phyloP scores from a whole-genome alignment of 2,113 vertebrate species.

The Lasiurus cinereus region DNA sequence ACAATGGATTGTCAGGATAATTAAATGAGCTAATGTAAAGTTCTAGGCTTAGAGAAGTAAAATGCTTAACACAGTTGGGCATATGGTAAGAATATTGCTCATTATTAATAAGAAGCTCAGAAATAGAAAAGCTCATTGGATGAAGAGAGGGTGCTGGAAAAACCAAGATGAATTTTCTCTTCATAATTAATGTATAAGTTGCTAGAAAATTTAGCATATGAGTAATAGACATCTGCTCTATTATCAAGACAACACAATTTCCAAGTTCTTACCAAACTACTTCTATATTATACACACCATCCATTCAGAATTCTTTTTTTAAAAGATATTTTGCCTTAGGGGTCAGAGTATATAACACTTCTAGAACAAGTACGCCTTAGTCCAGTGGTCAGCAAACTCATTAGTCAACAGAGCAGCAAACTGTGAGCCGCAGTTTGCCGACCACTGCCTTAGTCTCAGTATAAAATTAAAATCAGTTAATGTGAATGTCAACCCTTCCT shows the following conservation, averaged over 20 bases:
- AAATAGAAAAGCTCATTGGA: not conserved
- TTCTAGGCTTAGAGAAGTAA: not conserved
- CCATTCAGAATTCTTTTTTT: not conserved
- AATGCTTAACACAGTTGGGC: not conserved
- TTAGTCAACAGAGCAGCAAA: too few species aligned
- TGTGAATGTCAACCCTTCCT: not conserved
- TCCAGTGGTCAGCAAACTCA: not conserved
- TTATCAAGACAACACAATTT: not conserved
- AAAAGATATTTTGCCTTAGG: not conserved
- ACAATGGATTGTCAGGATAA: not conserved
- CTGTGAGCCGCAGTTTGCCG: too few species aligned
- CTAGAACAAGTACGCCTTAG: slow-evolving; percentile 11
- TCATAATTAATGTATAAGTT: not conserved
- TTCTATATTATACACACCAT: not conserved
- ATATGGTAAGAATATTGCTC: not conserved
- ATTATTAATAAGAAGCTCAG: not conserved
- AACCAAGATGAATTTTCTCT: not conserved
- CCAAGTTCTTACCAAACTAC: not conserved
- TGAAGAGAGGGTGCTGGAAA: not conserved
- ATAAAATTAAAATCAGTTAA: slow-evolving; percentile 49
- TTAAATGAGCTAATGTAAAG: not conserved
- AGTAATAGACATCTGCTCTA: not conserved
- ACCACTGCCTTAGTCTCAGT: not conserved
- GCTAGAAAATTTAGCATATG: not conserved
- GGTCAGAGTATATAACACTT: not conserved